Conservation (phyloP, 2,797 vertebrate species). For the Hydrocynus forskahlii region DNA sequence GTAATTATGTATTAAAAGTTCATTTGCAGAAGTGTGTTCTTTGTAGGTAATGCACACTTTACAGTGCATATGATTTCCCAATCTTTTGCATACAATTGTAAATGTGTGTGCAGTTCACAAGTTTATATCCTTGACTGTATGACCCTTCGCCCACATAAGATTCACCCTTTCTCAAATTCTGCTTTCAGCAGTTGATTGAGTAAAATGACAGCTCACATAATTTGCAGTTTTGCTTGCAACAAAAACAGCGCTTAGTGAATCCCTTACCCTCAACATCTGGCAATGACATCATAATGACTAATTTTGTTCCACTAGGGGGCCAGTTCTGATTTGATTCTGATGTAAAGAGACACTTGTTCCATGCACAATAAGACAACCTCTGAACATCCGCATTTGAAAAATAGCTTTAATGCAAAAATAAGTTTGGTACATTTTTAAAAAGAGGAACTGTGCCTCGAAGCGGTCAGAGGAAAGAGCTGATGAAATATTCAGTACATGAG, state of each 20-base stretch:
- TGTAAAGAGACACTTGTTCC: conserved; percentile 29
- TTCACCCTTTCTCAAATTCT: background rate
- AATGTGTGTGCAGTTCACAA: too few species aligned
- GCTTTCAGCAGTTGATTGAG: background rate
- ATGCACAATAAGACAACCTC: conserved; percentile 39
- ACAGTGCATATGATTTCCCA: too few species aligned
- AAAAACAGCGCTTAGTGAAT: background rate
- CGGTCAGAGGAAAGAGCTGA: conserved; percentile 53
- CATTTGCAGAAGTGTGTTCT: too few species aligned
- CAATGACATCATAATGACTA: background rate
- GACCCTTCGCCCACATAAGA: background rate
- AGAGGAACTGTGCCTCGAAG: conserved; percentile 53
- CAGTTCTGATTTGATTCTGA: background rate
- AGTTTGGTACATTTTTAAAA: conserved; percentile 57
- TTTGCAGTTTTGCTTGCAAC: background rate
- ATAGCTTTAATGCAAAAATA: conserved; percentile 73
- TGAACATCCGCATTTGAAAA: conserved; percentile 64
- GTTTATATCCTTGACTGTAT: too few species aligned
- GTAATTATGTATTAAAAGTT: too few species aligned
- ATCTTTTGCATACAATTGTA: too few species aligned
- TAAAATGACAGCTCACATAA: background rate
- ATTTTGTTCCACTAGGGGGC: background rate
- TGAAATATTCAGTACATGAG: conserved; percentile 67
- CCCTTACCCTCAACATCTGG: background rate
- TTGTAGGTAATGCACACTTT: too few species aligned